phyloP scores from a whole-genome alignment of 2,113 vertebrate species.

The Ophiodon elongatus region DNA sequence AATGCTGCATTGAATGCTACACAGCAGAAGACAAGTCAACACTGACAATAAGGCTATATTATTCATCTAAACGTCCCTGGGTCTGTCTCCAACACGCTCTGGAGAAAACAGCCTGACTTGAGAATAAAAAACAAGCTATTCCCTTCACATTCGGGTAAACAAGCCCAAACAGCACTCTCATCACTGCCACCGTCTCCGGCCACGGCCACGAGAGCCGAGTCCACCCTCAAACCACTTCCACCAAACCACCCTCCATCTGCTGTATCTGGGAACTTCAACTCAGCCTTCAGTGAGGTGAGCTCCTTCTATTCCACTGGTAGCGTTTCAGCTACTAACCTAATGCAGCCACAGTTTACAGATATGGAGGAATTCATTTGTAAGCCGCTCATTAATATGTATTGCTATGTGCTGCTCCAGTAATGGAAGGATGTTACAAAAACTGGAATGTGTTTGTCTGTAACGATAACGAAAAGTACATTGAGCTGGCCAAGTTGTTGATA shows the following conservation, averaged over 20 bases:
- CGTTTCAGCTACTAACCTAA: background rate
- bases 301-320: background rate
- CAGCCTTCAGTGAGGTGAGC: background rate
- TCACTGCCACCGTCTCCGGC: slow-evolving; percentile 15
- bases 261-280: background rate
- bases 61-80: background rate
- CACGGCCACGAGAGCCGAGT: background rate
- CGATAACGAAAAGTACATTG: background rate
- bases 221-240: background rate
- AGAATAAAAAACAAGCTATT: background rate
- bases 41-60: background rate
- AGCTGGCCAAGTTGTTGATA: background rate
- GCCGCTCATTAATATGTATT: background rate
- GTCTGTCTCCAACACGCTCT: slow-evolving; percentile 5
- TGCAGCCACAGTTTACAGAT: background rate
- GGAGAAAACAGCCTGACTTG: background rate
- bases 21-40: background rate
- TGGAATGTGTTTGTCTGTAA: background rate
- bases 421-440: background rate
- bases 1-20: background rate
- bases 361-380: background rate
- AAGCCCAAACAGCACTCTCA: slow-evolving; percentile 8
- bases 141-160: slow-evolving; percentile 3
- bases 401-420: background rate
- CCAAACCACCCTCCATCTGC: background rate